Conservation (phyloP, 2,113 vertebrate genomes). For the Solea solea region DNA sequence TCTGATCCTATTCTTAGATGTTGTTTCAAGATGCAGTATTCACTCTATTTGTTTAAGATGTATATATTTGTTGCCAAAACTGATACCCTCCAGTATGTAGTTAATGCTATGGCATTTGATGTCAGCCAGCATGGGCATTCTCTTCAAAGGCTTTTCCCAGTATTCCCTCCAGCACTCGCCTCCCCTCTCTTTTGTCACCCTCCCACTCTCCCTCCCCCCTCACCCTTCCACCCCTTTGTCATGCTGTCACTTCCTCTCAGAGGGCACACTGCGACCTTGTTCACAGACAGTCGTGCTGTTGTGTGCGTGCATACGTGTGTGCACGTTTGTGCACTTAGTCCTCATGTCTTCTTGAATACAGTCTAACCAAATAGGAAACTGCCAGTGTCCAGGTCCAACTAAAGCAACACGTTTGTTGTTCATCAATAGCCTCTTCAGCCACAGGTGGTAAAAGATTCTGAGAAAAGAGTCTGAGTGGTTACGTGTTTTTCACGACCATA, state of each 20-base stretch:
- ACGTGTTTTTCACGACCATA: too few species aligned
- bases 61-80: conserved; percentile 31
- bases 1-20: conserved; percentile 47
- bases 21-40: conserved; percentile 21
- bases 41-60: conserved; percentile 32
- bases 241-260: conserved; percentile 71
- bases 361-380: conserved; percentile 19
- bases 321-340: background rate
- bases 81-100: conserved; percentile 11
- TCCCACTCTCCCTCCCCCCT: conserved; percentile 3
- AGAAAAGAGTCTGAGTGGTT: too few species aligned
- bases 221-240: conserved; percentile 57
- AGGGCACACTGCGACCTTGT: conserved; percentile 73
- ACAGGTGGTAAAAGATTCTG: background rate
- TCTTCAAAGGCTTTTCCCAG: conserved; percentile 56
- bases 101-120: conserved; percentile 51
- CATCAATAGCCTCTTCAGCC: background rate
- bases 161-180: conserved; percentile 32
- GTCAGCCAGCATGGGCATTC: conserved; percentile 33
- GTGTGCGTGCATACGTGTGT: background rate
- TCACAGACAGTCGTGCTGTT: conserved; percentile 48
- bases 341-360: conserved; percentile 12
- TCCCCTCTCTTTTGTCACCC: conserved; percentile 30
- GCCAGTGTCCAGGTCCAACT: background rate
- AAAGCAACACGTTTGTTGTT: background rate